Evolutionary conservation across 2,888 invertebrate genomes (phyloP), one percentile per base, ranked within the genome.

Genomic region (Tryphoninae sp.): DNA sequence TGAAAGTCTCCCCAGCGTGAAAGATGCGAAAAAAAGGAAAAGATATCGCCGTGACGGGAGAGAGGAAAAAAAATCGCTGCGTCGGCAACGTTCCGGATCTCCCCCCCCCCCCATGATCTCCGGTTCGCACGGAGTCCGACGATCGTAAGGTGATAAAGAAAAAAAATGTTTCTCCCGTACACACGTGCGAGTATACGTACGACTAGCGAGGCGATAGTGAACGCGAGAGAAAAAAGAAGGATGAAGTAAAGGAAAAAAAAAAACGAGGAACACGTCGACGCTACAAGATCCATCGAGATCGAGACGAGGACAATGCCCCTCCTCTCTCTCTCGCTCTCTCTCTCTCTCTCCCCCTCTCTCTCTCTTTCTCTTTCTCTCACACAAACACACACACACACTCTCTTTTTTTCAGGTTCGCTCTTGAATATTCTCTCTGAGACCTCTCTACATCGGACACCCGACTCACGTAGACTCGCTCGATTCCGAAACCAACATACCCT

Each of bases 271-370:
- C 53, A 67, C 76, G 82, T 62, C 83, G 83, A 84, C 80, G 79
- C 58, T 76, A 76, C 74, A 80, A 81, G 80, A 85, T 81, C 79
- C 84, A 78, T 81, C 78, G 82, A 79, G 79, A 62, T 69, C 9
- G 26, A 58, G 72, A 68, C 72, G 82, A 80, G 84, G 82, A 86
- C 85, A 86, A 85, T 85, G 80, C 83, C 82, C 82, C 61, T 33
- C 59, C 40, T 58, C 16, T 55, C 53, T 68, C 67, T 33, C 33
- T 33, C 26, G 4, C 26, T 33, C 33, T 7, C 33, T 19, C 19
- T 19, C 19, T 19, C 19, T 19, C 33, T 7, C 33, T 7, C 33
- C 0, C 33, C 59, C 33, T 33, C 26, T 33, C 26, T 33, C 33
- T 7, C 33, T 19, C 19, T 19, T 1, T 19, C 19, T 19, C 33